Evolutionary conservation across 2,888 invertebrate genomes (phyloP).

Genomic region (Sialis lutaria): DNA sequence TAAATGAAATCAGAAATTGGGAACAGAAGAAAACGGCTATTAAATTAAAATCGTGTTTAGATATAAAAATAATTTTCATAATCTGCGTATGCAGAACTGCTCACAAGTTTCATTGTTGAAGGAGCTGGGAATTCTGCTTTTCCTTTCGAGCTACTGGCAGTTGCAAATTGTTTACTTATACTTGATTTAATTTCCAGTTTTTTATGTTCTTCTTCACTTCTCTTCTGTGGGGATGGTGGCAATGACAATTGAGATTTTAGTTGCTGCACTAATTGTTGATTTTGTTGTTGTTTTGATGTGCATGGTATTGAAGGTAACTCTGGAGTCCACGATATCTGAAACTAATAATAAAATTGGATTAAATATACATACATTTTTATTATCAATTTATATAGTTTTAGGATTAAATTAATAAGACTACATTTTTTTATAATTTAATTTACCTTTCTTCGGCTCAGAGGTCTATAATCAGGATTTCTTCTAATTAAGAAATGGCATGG

Average conservation of each 20-base stretch:
- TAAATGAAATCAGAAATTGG: background rate
- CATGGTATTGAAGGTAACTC: constrained; percentile 28
- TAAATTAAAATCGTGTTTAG: constrained; percentile 18
- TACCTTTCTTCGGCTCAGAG: constrained; percentile 32
- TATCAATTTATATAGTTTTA: constrained; percentile 1
- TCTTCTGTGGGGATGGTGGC: constrained; percentile 17
- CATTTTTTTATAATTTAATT: constrained; percentile 3
- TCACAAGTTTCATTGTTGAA: constrained; percentile 29
- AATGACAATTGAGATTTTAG: constrained; percentile 21
- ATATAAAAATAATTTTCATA: constrained; percentile 52
- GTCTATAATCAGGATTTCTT: constrained; percentile 61
- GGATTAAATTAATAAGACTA: background rate
- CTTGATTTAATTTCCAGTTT: constrained; percentile 10
- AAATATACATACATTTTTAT: background rate
- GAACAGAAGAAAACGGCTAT: too few relatives aligned
- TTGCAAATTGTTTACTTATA: constrained; percentile 7
- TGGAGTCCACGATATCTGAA: constrained; percentile 38
- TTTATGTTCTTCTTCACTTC: constrained; percentile 14
- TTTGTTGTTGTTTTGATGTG: constrained; percentile 22
- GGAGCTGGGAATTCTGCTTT: constrained; percentile 25
- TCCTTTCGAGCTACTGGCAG: constrained; percentile 10
- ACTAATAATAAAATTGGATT: constrained; percentile 12
- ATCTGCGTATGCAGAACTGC: constrained; percentile 33
- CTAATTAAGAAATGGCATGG: constrained; percentile 67
- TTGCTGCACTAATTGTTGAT: constrained; percentile 19